Evolutionary conservation across 37 sponge, comb jelly and placozoan genomes (phyloP).

Genomic region (Axinella damicornis): DNA sequence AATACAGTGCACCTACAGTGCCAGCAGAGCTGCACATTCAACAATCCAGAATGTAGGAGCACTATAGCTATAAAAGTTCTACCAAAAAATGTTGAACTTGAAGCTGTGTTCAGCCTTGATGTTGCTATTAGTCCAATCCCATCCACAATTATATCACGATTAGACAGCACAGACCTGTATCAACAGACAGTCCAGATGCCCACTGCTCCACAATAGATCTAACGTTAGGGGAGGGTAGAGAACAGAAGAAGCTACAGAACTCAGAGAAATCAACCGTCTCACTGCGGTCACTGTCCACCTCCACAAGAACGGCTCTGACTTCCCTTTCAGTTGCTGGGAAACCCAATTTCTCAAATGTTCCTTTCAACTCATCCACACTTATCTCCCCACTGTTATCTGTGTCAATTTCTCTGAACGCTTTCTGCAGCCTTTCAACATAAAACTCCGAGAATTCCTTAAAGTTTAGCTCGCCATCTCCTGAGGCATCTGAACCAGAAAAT

Average conservation of each 20-base stretch:
- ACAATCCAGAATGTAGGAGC: too few species aligned
- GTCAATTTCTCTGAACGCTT: conserved; percentile 63
- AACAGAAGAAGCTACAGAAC: conserved; percentile 73
- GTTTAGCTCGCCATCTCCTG: conserved; percentile 47
- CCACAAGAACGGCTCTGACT: conserved; percentile 29
- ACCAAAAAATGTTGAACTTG: too few species aligned
- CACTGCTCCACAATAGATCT: conserved; percentile 59
- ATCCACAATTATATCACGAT: too few species aligned
- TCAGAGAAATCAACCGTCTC: conserved; percentile 64
- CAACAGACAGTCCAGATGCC: conserved; percentile 65
- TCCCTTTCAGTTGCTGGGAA: conserved; percentile 42
- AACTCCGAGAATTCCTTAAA: conserved; percentile 66
- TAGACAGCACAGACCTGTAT: conserved; percentile 48
- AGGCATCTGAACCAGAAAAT: conserved; percentile 38
- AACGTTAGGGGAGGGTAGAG: conserved; percentile 64
- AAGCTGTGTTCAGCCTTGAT: too few species aligned
- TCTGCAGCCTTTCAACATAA: conserved; percentile 22
- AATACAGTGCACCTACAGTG: too few species aligned
- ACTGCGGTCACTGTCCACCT: conserved; percentile 67
- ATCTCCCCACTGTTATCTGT: conserved; percentile 63
- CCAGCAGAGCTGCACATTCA: too few species aligned
- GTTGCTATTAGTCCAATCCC: too few species aligned
- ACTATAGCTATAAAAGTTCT: too few species aligned
- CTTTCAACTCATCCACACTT: conserved; percentile 33
- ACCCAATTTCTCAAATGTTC: conserved; percentile 43